Evolutionary conservation across 2,113 vertebrate species (phyloP).

Genomic region (Ammodramus savannarum): DNA sequence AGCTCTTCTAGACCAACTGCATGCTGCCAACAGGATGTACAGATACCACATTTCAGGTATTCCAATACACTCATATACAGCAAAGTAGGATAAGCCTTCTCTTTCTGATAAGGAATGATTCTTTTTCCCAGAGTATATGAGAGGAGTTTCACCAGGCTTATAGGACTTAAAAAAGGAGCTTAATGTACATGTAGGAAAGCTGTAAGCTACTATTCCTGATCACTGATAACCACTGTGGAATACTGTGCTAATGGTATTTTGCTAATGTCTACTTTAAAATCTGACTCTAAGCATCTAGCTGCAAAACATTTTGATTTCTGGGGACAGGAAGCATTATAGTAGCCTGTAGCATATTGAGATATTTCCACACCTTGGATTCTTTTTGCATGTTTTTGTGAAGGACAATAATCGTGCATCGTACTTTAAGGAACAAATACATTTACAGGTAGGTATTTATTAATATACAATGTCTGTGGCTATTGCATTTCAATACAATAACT

Average conservation of each 20-base stretch:
- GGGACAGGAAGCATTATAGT: neutral
- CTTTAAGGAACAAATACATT: neutral
- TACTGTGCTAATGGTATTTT: neutral
- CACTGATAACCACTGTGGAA: neutral
- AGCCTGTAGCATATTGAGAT: neutral
- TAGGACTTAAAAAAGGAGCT: neutral
- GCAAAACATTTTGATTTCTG: neutral
- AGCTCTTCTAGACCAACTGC: neutral
- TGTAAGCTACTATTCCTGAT: neutral
- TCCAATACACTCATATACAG: neutral
- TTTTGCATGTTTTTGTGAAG: neutral
- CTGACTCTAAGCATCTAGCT: neutral
- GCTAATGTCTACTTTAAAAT: neutral
- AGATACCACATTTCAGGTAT: neutral
- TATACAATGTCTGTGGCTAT: neutral
- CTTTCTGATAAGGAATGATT: neutral
- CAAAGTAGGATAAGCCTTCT: neutral
- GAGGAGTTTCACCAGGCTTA: neutral
- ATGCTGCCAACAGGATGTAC: neutral
- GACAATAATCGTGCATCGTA: neutral
- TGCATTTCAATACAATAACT: neutral
- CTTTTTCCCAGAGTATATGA: neutral
- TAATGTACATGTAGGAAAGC: neutral
- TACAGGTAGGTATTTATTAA: neutral
- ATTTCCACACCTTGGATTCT: neutral